Evolutionary conservation across 2,797 vertebrate genomes (phyloP).

Genomic region (Phalloptychus januarius): DNA sequence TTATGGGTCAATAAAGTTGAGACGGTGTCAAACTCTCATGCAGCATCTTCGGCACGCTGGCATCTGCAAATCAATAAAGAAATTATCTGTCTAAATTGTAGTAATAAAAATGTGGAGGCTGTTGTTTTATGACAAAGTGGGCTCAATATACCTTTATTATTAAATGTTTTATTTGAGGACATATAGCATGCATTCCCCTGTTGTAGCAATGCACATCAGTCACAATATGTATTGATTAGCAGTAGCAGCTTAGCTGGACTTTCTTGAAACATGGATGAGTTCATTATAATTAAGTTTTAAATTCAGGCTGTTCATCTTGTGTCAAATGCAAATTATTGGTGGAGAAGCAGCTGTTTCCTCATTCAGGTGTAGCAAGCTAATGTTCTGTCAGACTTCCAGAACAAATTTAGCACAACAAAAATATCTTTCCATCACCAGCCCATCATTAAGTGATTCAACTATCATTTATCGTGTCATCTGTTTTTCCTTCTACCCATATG

Average conservation of each 20-base stretch:
- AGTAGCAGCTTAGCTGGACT: constrained; percentile 7
- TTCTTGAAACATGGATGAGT: constrained; percentile 27
- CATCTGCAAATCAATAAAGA: background rate
- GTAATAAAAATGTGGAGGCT: background rate
- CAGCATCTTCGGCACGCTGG: background rate
- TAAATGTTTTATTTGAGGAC: background rate
- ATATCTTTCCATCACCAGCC: background rate
- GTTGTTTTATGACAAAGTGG: background rate
- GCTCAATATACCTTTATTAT: background rate
- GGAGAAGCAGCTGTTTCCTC: constrained; percentile 49
- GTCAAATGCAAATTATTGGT: constrained; percentile 37
- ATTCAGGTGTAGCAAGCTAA: constrained; percentile 33
- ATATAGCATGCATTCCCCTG: constrained; percentile 8
- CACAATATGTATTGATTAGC: constrained; percentile 27
- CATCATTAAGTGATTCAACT: constrained; percentile 7
- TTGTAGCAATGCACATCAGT: constrained; percentile 10
- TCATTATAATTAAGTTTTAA: constrained; percentile 36
- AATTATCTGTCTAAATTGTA: background rate
- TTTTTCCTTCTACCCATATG: constrained; percentile 30
- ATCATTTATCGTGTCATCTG: constrained; percentile 20
- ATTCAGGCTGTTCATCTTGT: constrained; percentile 38
- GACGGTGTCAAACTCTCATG: constrained; percentile 1
- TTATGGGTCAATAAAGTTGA: constrained; percentile 4
- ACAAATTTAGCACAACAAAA: background rate
- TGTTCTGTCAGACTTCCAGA: constrained; percentile 28